Evolutionary conservation across 2,113 vertebrate species (phyloP), one percentile per base, ranked within the genome.

Genomic region (Procavia capensis): DNA sequence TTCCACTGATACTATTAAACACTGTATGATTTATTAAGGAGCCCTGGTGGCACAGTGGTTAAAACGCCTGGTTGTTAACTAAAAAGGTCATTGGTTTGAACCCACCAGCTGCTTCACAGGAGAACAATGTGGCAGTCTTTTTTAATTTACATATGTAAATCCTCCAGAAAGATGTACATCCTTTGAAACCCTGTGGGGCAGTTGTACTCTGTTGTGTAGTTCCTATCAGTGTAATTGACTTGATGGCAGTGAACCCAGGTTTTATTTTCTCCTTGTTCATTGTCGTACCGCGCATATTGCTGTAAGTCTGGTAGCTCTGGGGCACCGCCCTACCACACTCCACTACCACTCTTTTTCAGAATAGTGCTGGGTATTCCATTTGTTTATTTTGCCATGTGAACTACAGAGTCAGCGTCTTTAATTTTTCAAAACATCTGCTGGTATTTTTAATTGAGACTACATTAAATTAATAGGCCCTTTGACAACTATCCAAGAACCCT

Each of bases 401-500:
- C 22, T 76, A 76, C 34, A 86, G 29, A 50, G 22, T 89, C 81
- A 64, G 16, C 14, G 66, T 64, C 41, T 72, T n/a, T 82, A 34
- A 70, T 72, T 83, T 43, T 10, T 91, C n/a, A 83, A n/a, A 93
- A 80, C 66, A 50, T 72, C 25, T 68, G 25, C 25, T n/a, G 41
- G 45, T 54, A 41, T 74, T 86, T 88, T 83, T 80, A 88, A 88
- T 61, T 68, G 50, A 82, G 61, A 89, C 2, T 66, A 41, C 4
- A 61, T 90, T 87, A 50, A 89, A 82, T 95, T 85, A 92, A n/a
- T 41, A 70, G 36, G 41, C 64, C 86, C 59, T 61, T 75, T 79
- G 68, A 83, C 20, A 50, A 1, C 19, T 87, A 11, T 61, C 29
- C 29, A 74, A 79, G n/a, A 61, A 82, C n/a, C 63, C n/a, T n/a